These are phyloP conservation scores for Porphyrio hochstetteri DNA, from an alignment of 2,113 vertebrate genomes.

Conservation along the genomic window DNA sequence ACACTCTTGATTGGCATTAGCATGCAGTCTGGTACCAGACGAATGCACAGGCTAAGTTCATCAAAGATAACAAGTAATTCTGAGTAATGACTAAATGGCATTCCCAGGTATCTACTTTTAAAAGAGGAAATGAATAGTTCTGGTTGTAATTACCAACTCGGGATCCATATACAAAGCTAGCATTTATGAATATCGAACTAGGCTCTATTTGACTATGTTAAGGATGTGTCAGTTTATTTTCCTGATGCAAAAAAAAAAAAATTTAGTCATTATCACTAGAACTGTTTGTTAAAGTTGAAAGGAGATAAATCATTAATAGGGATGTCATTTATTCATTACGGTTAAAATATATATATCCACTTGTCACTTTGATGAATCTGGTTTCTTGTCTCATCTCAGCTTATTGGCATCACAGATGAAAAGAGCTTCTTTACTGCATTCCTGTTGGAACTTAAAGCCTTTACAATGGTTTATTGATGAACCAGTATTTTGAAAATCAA, in stretches of 20 bases:
- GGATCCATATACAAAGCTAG: slow-evolving; percentile 27
- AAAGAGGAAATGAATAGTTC: slow-evolving; percentile 47
- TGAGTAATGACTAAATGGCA: slow-evolving; percentile 62
- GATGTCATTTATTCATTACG: slow-evolving; percentile 60
- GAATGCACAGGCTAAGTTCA: slow-evolving; percentile 67
- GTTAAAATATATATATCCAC: slow-evolving; percentile 35
- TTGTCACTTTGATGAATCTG: slow-evolving; percentile 40
- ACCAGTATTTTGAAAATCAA: slow-evolving; percentile 53
- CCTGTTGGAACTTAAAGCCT: slow-evolving; percentile 38
- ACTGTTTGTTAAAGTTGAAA: slow-evolving; percentile 59
- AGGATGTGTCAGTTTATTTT: slow-evolving; percentile 24
- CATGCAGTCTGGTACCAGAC: slow-evolving; percentile 19
- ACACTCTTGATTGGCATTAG: slow-evolving; percentile 65
- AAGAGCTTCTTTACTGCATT: slow-evolving; percentile 34
- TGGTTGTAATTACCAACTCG: slow-evolving; percentile 16
- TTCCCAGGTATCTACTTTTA: slow-evolving; percentile 43
- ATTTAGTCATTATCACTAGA: slow-evolving; percentile 20
- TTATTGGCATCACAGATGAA: slow-evolving; percentile 62
- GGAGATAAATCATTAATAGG: slow-evolving; percentile 58
- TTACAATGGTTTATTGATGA: slow-evolving; percentile 66
- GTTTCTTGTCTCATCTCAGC: slow-evolving; percentile 39
- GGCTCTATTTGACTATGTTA: neutral
- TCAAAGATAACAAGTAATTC: slow-evolving; percentile 69
- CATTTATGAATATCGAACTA: slow-evolving; percentile 40
- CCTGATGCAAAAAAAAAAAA: neutral